A percentile compares a stretch with the other conserved stretches of the same genome.
phyloP scores from a whole-genome alignment of 2,888 invertebrate species.

The Micoletzkya japonica region DNA sequence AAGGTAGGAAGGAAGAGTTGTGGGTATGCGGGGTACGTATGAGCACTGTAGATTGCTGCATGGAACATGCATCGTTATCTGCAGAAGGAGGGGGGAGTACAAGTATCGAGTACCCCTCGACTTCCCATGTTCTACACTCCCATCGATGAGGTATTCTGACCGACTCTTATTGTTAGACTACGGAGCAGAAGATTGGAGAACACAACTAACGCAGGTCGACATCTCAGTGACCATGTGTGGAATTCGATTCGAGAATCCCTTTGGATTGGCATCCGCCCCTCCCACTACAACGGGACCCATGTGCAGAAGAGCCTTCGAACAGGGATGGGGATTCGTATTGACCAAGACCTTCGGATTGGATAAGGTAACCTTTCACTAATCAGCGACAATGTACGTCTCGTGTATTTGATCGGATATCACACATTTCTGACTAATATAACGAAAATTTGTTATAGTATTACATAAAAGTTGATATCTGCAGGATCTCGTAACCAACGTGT shows the following conservation, averaged over 20 bases:
- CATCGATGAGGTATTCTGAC: constrained; percentile 74
- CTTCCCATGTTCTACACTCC: constrained; percentile 89
- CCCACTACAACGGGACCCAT: constrained; percentile 81
- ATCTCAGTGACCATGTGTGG: constrained; percentile 90
- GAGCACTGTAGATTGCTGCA: constrained; percentile 40
- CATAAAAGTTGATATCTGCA: constrained; percentile 67
- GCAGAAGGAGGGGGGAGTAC: constrained; percentile 73
- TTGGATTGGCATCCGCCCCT: constrained; percentile 93
- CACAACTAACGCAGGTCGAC: constrained; percentile 79
- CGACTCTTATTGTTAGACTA: neutral
- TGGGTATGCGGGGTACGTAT: neutral
- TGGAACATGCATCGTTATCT: constrained; percentile 83
- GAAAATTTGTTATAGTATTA: neutral
- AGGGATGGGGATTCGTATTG: constrained; percentile 96
- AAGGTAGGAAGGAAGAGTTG: constrained; percentile 75
- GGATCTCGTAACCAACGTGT: constrained; percentile 94
- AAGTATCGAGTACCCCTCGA: constrained; percentile 73
- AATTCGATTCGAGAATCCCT: constrained; percentile 90
- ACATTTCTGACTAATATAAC: neutral
- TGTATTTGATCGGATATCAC: neutral
- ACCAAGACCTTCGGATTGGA: constrained; percentile 94
- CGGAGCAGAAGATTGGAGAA: no score
- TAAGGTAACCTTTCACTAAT: constrained; percentile 73
- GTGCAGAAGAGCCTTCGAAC: constrained; percentile 81
- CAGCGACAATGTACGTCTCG: neutral